phyloP scores from a whole-genome alignment of 2,797 vertebrate species.

The Huso huso region DNA sequence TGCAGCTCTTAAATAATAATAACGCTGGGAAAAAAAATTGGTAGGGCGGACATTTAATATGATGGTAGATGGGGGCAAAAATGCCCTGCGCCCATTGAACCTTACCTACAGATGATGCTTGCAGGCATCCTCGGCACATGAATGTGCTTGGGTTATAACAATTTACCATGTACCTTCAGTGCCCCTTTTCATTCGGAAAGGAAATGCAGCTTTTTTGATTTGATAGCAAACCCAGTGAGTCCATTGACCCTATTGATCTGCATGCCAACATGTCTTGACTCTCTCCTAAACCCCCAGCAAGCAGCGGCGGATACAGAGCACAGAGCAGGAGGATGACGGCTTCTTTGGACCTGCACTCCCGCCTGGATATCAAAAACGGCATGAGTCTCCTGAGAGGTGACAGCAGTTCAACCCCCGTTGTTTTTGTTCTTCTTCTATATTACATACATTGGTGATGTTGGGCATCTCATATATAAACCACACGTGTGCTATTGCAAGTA shows the following conservation, averaged over 20 bases:
- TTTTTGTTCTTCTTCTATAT: too few species aligned
- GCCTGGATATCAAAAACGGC: constrained; percentile 83
- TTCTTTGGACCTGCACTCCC: constrained; percentile 95
- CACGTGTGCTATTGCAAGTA: too few species aligned
- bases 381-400: constrained; percentile 83
- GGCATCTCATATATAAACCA: too few species aligned
- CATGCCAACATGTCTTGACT: not conserved
- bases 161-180: not conserved
- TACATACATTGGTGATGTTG: too few species aligned
- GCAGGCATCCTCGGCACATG: too few species aligned
- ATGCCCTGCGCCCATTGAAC: constrained; percentile 2
- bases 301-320: constrained; percentile 38
- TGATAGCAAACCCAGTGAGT: constrained; percentile 46
- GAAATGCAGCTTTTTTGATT: constrained; percentile 9
- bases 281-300: constrained; percentile 44
- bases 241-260: not conserved
- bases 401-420: not conserved
- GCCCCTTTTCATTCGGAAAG: not conserved
- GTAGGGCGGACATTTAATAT: not conserved
- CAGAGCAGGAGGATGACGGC: constrained; percentile 40
- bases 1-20: not conserved
- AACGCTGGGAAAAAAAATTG: not conserved
- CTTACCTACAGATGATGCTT: not conserved
- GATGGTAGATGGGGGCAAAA: not conserved
- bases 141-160: not conserved